Conservation (phyloP, 2,113 vertebrate species). For the Nothobranchius furzeri region DNA sequence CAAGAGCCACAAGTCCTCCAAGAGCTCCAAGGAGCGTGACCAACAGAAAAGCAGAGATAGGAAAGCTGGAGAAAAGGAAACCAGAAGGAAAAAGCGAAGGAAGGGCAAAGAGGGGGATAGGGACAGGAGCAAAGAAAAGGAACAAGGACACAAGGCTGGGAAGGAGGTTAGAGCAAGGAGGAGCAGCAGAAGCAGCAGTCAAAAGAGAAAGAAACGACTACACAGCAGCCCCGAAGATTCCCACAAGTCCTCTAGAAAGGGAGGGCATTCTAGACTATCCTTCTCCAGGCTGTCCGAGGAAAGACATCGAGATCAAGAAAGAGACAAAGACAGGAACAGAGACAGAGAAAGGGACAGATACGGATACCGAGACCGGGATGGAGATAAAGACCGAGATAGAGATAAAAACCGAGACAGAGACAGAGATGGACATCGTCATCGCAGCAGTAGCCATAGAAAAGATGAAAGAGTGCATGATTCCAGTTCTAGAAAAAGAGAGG, state of each 20-base stretch:
- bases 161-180: conserved; percentile 56
- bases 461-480: conserved; percentile 54
- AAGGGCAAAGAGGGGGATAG: conserved; percentile 60
- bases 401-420: conserved; percentile 59
- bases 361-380: conserved; percentile 59
- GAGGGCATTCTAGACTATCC: conserved; percentile 48
- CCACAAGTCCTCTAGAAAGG: conserved; percentile 49
- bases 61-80: conserved; percentile 67
- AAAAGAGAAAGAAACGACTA: conserved; percentile 72
- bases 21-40: conserved; percentile 70
- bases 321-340: conserved; percentile 36
- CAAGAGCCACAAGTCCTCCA: conserved; percentile 69
- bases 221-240: conserved; percentile 66
- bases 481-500: conserved; percentile 61
- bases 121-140: conserved; percentile 60
- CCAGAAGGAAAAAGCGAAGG: conserved; percentile 58
- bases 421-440: conserved; percentile 26
- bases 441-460: conserved; percentile 39
- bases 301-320: conserved; percentile 52
- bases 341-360: conserved; percentile 34
- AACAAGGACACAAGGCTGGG: conserved; percentile 18
- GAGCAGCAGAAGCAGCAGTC: conserved; percentile 73
- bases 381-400: conserved; percentile 27
- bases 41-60: conserved; percentile 72
- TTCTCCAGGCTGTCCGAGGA: conserved; percentile 73